Evolutionary conservation across 2,888 invertebrate species (phyloP).

Genomic region (Hypsopygia costalis): DNA sequence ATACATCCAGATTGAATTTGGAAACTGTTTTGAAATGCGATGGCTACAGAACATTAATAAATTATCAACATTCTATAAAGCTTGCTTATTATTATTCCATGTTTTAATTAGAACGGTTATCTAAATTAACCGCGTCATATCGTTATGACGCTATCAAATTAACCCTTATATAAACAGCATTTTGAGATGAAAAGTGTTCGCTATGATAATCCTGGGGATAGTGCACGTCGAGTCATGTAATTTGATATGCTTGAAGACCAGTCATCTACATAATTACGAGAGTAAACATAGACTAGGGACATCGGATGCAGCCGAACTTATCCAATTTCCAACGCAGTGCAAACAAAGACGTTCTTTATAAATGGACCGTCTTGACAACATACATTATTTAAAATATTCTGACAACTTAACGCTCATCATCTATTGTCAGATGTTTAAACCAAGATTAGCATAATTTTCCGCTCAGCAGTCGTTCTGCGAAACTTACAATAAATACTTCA

Average conservation of each 20-base stretch:
- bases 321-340: constrained; percentile 40
- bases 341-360: too few relatives aligned
- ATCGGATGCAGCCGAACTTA: constrained; percentile 43
- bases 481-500: constrained; percentile 40
- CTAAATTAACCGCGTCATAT: neutral
- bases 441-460: constrained; percentile 62
- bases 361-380: too few relatives aligned
- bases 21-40: constrained; percentile 23
- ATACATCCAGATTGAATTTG: constrained; percentile 51
- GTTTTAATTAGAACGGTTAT: constrained; percentile 1
- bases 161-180: constrained; percentile 39
- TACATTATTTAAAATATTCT: constrained; percentile 1
- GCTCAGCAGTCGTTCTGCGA: constrained; percentile 45
- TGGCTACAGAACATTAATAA: too few relatives aligned
- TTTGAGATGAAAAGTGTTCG: constrained; percentile 34
- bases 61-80: too few relatives aligned
- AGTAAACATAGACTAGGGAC: constrained; percentile 51
- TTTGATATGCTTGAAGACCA: constrained; percentile 54
- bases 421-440: constrained; percentile 28
- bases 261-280: constrained; percentile 54
- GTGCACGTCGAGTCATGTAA: constrained; percentile 51
- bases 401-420: constrained; percentile 1
- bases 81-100: too few relatives aligned
- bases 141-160: constrained; percentile 43
- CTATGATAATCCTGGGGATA: constrained; percentile 39